Percentiles rank a stretch among this genome's conserved stretches.
Conservation (phyloP, 2,888 invertebrate genomes). For the Macrophya annulata region DNA sequence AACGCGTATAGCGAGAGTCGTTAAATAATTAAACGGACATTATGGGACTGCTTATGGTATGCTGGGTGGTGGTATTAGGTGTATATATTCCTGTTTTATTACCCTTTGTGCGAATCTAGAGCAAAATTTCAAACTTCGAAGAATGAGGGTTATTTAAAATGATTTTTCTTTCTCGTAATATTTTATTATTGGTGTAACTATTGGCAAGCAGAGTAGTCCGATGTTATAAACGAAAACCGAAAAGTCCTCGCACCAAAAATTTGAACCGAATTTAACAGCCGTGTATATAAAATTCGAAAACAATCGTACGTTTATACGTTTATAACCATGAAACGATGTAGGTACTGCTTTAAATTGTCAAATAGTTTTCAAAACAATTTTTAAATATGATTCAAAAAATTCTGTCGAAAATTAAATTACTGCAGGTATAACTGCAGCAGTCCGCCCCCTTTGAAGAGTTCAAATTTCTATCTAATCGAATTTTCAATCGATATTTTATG, state of each 20-base stretch:
- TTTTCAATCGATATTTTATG: neutral
- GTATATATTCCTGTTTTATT: slow-evolving; percentile 33
- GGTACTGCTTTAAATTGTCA: neutral
- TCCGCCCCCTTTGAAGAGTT: neutral
- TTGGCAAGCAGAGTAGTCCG: neutral
- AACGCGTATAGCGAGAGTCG: neutral
- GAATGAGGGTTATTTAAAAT: slow-evolving; percentile 12
- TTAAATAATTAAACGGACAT: slow-evolving; percentile 29
- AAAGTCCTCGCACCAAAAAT: neutral
- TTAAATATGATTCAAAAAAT: neutral
- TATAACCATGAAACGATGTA: slow-evolving; percentile 15
- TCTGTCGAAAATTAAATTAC: too few relatives aligned
- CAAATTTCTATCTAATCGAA: neutral
- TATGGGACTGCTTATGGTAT: slow-evolving; percentile 24
- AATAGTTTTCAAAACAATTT: slow-evolving; percentile 2
- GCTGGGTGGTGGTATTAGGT: neutral
- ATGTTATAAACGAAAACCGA: slow-evolving; percentile 11
- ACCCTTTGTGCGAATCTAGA: slow-evolving; percentile 52
- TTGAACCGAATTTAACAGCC: neutral
- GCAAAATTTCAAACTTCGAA: slow-evolving; percentile 21
- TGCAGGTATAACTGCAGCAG: too few relatives aligned
- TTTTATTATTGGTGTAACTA: neutral
- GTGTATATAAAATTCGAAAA: slow-evolving; percentile 17
- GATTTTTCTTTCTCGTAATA: slow-evolving; percentile 43
- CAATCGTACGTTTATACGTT: neutral